phyloP scores from a whole-genome alignment of 2,888 invertebrate species.

The Caradrina clavipalpis region DNA sequence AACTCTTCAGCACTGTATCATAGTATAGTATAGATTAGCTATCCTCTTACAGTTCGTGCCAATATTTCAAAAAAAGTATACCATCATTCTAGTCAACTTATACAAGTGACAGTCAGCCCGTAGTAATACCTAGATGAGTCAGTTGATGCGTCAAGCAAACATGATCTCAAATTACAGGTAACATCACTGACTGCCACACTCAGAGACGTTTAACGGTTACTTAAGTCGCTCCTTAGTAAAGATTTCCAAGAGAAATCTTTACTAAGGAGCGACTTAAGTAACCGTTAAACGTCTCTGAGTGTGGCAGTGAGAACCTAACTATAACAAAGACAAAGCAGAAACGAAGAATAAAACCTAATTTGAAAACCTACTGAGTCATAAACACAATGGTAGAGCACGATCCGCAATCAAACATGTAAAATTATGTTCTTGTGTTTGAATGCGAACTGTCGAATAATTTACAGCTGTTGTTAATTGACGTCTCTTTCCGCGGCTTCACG shows the following conservation, averaged over 20 bases:
- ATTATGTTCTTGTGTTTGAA: conserved; percentile 18
- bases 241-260: too few relatives aligned
- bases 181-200: too few relatives aligned
- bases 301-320: too few relatives aligned
- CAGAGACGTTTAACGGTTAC: too few relatives aligned
- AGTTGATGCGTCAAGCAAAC: not conserved
- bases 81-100: not conserved
- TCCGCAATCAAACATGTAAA: conserved; percentile 23
- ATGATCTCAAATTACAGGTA: not conserved
- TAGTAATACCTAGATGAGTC: conserved; percentile 9
- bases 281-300: too few relatives aligned
- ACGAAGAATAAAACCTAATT: conserved; percentile 6
- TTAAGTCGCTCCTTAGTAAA: too few relatives aligned
- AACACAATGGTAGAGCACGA: conserved; percentile 1
- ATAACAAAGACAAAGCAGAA: conserved; percentile 6
- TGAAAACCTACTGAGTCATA: conserved; percentile 9
- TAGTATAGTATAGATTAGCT: too few relatives aligned
- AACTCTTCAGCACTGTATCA: too few relatives aligned
- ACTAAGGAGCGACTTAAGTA: too few relatives aligned
- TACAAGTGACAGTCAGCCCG: not conserved
- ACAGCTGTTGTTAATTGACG: conserved; percentile 74
- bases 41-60: too few relatives aligned
- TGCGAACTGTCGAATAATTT: conserved; percentile 64
- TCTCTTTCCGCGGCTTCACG: conserved; percentile 69
- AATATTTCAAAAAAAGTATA: not conserved